A percentile compares a stretch with the other conserved stretches of the same genome.
These are phyloP conservation scores for Chelon auratus DNA, from an alignment of 2,797 vertebrate genomes.

Conservation along the genomic window DNA sequence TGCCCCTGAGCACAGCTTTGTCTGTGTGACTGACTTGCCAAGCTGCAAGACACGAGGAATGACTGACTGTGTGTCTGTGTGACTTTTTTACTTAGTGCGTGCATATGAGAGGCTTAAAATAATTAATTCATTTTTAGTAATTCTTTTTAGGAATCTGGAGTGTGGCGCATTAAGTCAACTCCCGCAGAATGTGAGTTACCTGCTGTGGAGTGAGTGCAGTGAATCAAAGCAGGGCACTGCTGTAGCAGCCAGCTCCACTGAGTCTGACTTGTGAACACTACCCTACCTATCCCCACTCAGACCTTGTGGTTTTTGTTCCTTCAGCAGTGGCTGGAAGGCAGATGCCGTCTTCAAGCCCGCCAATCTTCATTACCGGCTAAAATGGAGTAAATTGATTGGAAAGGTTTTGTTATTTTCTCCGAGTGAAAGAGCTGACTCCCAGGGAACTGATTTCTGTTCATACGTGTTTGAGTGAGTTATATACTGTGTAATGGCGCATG, in stretches of 20 bases:
- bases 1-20: slow-evolving; percentile 62
- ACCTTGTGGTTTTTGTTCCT: slow-evolving; percentile 27
- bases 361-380: slow-evolving; percentile 59
- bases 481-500: background rate
- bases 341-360: slow-evolving; percentile 43
- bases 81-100: background rate
- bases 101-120: slow-evolving; percentile 19
- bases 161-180: slow-evolving; percentile 7
- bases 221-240: slow-evolving; percentile 7
- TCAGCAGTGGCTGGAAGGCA: slow-evolving; percentile 37
- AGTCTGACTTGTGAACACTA: slow-evolving; percentile 8
- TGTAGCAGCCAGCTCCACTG: slow-evolving; percentile 13
- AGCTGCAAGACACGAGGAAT: slow-evolving; percentile 26
- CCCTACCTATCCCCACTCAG: slow-evolving; percentile 23
- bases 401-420: slow-evolving; percentile 55
- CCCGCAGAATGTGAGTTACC: slow-evolving; percentile 12
- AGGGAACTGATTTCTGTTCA: slow-evolving; percentile 8
- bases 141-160: slow-evolving; percentile 34
- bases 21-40: slow-evolving; percentile 63
- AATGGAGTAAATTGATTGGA: slow-evolving; percentile 59
- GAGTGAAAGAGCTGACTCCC: slow-evolving; percentile 23
- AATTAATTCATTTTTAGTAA: slow-evolving; percentile 36
- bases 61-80: slow-evolving; percentile 7
- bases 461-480: slow-evolving; percentile 13
- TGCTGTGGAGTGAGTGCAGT: background rate